Percentiles rank a stretch among this genome's conserved stretches.
Conservation (phyloP, 2,113 vertebrate genomes). For the Noctilio leporinus region DNA sequence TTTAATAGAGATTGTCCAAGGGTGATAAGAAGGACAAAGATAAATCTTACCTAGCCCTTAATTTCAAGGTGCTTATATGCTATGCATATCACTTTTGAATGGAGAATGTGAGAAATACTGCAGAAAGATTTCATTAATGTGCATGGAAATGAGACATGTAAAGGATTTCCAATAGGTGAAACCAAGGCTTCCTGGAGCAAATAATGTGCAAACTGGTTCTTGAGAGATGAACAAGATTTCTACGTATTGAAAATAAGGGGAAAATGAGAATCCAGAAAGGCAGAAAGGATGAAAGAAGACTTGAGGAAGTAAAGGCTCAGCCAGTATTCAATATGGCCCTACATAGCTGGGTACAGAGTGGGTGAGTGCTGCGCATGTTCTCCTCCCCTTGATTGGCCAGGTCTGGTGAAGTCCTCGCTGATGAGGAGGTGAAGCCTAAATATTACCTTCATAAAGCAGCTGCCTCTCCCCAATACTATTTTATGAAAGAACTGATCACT, state of each 20-base stretch:
- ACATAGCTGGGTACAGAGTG: accelerated
- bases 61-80: background rate
- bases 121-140: background rate
- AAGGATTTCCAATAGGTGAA: background rate
- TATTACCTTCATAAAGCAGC: background rate
- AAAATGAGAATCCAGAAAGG: background rate
- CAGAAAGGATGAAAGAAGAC: background rate
- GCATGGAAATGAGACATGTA: background rate
- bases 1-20: background rate
- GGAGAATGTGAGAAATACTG: background rate
- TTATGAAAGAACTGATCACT: background rate
- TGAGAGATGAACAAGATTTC: background rate
- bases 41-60: background rate
- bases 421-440: accelerated
- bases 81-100: background rate
- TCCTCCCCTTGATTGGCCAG: background rate
- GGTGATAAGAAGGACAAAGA: background rate
- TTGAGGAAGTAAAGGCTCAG: accelerated
- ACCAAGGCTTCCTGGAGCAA: background rate
- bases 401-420: background rate
- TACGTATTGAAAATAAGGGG: background rate
- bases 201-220: background rate
- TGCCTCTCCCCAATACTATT: background rate
- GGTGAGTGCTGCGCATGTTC: no score
- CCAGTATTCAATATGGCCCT: accelerated